Conservation (phyloP, 2,888 invertebrate species). For the Minunthozetes semirufus region DNA sequence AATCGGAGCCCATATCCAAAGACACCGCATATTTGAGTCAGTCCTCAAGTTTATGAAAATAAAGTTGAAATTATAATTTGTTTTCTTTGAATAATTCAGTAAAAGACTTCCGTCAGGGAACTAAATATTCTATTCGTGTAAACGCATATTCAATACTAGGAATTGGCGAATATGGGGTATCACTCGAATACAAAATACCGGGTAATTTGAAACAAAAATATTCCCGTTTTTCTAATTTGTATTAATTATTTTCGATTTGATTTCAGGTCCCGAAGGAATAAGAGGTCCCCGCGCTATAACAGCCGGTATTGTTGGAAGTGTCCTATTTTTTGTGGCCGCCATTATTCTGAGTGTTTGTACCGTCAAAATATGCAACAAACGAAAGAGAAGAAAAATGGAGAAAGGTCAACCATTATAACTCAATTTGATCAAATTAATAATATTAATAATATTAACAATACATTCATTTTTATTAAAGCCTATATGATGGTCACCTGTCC, state of each 20-base stretch:
- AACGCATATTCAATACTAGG: constrained; percentile 77
- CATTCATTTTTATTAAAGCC: too few relatives aligned
- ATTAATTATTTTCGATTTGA: not conserved
- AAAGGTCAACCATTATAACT: constrained; percentile 59
- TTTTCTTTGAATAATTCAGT: constrained; percentile 10
- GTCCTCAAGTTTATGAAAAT: constrained; percentile 37
- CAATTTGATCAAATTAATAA: too few relatives aligned
- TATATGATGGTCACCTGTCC: constrained; percentile 98
- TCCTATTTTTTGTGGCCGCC: constrained; percentile 94
- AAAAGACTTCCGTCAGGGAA: constrained; percentile 42
- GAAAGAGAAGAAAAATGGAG: constrained; percentile 92
- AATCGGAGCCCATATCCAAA: constrained; percentile 48
- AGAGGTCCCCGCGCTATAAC: constrained; percentile 57
- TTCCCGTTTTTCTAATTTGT: too few relatives aligned
- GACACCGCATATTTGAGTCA: constrained; percentile 79
- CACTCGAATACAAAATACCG: constrained; percentile 59
- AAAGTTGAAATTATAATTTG: not conserved
- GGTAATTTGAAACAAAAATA: constrained; percentile 32
- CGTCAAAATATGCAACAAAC: constrained; percentile 95
- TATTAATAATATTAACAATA: too few relatives aligned
- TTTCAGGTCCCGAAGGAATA: constrained; percentile 11
- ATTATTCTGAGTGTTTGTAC: constrained; percentile 95
- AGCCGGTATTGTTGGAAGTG: constrained; percentile 91
- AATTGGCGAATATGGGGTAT: constrained; percentile 71
- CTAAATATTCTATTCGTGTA: constrained; percentile 61